Base-by-base conservation (phyloP, 1,140 invertebrate species). In the Hirudo medicinalis region DNA sequence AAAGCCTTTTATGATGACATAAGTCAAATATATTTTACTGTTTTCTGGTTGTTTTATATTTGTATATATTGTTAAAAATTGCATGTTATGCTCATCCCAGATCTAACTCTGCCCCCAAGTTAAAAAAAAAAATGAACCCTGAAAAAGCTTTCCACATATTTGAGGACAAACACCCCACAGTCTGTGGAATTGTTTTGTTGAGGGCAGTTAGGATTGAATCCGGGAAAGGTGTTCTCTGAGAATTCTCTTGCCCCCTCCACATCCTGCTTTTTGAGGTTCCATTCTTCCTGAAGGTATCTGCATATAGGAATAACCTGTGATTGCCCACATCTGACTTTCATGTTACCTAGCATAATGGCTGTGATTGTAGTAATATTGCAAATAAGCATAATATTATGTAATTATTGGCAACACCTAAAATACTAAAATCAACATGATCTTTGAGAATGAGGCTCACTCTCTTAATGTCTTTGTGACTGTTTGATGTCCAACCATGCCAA, bases 101-200 rank as follows among this genome's bases (percentile, higher is more conserved):
- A 49, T 49, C 43, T 49, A 49, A 49, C 43, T 49, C 15, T 49
- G 11, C 3, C 9, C n/a, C n/a, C n/a, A n/a, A n/a, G n/a, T n/a
- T n/a, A n/a, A n/a, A n/a, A n/a, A n/a, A n/a, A 19, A 36, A 27
- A 67, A 67, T 20, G 32, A 53, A 85, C 85, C 78, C 83, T 77
- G 76, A 97, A 95, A 84, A 98, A 99, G 71, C 88, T 88, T 84
- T 98, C 93, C 6, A 92, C 92, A 85, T 95, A 98, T 80, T 97
- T 92, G 53, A 98, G 84, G 55, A 97, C 83, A 83, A 92, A 98
- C 9, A 97, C 84, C 3, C 96, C 96, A 84, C 96, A 99, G 82
- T 99, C 96, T 54, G 89, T 92, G 79, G 89, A 94, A 84, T 98
- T 98, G 72, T 88, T 92, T 84, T 99, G 96, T 78, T 96, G 92